Percentiles rank a stretch among this genome's conserved stretches.
phyloP scores from a whole-genome alignment of 2,113 vertebrate genomes.

The Progne subis region DNA sequence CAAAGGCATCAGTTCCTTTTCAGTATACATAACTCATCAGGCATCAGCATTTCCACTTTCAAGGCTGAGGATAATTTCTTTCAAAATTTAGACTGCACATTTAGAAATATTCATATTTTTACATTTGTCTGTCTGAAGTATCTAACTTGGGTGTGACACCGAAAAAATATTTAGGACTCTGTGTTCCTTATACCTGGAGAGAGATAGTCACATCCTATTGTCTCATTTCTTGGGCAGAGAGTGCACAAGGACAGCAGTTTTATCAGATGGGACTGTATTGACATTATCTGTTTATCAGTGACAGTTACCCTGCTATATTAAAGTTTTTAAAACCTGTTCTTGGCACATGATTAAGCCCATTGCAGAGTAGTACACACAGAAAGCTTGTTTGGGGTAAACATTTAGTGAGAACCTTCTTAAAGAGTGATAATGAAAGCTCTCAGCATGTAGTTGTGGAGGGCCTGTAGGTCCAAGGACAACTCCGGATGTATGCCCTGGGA shows the following conservation, averaged over 20 bases:
- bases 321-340: background rate
- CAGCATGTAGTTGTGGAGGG: background rate
- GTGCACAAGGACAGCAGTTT: background rate
- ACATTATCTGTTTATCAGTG: background rate
- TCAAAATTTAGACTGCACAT: background rate
- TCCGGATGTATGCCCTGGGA: rapidly evolving
- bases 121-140: background rate
- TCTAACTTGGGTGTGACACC: rapidly evolving
- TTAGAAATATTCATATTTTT: background rate
- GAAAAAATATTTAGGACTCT: background rate
- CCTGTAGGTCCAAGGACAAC: rapidly evolving
- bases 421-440: background rate
- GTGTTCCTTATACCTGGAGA: background rate
- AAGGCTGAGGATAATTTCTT: background rate
- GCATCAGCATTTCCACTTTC: background rate
- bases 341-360: background rate
- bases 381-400: background rate
- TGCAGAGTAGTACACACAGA: background rate
- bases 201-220: background rate
- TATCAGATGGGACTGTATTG: background rate
- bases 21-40: background rate
- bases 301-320: background rate
- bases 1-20: background rate
- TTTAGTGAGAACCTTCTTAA: background rate
- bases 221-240: background rate